Conservation (phyloP, 2,113 vertebrate genomes). For the Upupa epops region DNA sequence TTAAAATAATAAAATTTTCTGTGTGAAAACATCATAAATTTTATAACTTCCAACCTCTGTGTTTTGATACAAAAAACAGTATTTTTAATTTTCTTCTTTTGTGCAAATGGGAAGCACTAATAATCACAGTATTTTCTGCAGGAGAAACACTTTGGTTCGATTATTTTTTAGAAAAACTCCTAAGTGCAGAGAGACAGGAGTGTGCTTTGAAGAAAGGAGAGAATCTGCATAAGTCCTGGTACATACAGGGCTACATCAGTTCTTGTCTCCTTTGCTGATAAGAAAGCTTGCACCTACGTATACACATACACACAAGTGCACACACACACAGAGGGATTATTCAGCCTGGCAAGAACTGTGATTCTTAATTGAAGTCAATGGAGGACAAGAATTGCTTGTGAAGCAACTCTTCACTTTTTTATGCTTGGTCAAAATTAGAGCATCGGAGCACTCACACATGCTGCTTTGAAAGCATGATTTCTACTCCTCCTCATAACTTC, state of each 20-base stretch:
- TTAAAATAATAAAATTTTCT: not conserved
- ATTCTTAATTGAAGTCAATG: slow-evolving; percentile 13
- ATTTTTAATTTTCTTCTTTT: not conserved
- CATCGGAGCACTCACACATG: not conserved
- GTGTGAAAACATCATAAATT: not conserved
- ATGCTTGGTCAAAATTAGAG: slow-evolving; percentile 1
- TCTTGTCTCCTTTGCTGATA: not conserved
- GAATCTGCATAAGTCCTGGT: not conserved
- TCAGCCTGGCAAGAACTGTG: not conserved
- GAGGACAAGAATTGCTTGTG: not conserved
- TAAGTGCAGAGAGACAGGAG: not conserved
- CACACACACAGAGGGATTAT: not conserved
- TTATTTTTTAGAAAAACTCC: not conserved
- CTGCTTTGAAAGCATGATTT: not conserved
- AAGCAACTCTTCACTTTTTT: slow-evolving; percentile 18
- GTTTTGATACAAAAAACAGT: not conserved
- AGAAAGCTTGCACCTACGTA: not conserved
- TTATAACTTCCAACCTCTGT: not conserved
- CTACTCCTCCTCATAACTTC: not conserved
- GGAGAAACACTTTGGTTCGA: not conserved
- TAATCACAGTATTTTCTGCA: not conserved
- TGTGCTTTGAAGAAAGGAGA: not conserved
- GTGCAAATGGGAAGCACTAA: not conserved
- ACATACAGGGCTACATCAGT: not conserved
- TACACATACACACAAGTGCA: not conserved